Evolutionary conservation across 2,888 invertebrate species (phyloP), one percentile per base, ranked within the genome.

Genomic region (Apoda limacodes): DNA sequence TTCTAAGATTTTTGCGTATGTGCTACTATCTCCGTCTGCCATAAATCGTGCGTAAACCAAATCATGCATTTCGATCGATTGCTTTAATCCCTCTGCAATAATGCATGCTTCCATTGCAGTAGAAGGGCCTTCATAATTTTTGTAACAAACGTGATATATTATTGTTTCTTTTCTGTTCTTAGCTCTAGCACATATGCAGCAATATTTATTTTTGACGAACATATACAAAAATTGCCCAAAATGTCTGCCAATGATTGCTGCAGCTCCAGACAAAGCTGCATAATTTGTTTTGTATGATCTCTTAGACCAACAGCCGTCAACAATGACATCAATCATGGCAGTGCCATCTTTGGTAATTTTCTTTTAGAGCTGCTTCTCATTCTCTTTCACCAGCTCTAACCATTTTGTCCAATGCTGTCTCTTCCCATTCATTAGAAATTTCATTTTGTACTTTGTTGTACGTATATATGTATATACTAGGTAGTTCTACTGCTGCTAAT

Each of bases 201-300:
- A 41, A 34, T 41, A 45, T 39, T 43, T 43, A 25, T 43, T 43
- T 37, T 43, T 43, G 3, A 41, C 40, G 6, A 30, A 7, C 26
- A 39, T 32, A 28, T 24, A 41, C 6, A 40, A 15, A 13, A 46
- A 36, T 34, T 44, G 17, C n/a, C 41, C 39, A 28, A 35, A 35
- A 9, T 26, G 25, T 13, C 15, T 22, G 2, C 35, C 35, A 3
- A 35, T 25, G 12, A 35, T 35, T 4, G 31, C 34, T 1, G 29
- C 31, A 13, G 26, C 32, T 3, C 34, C 38, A 7, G 32, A 30
- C 6, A 28, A 9, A 6, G 35, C 25, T 1, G 26, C 24, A 9
- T 34, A 37, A 25, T 32, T 40, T 19, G 9, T 32, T 24, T 34
- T 32, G 19, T 32, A 37, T 1, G 28, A 25, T 15, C 40, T 21